phyloP scores from a whole-genome alignment of 2,888 invertebrate species.

The Cosmorhoe ocellata region DNA sequence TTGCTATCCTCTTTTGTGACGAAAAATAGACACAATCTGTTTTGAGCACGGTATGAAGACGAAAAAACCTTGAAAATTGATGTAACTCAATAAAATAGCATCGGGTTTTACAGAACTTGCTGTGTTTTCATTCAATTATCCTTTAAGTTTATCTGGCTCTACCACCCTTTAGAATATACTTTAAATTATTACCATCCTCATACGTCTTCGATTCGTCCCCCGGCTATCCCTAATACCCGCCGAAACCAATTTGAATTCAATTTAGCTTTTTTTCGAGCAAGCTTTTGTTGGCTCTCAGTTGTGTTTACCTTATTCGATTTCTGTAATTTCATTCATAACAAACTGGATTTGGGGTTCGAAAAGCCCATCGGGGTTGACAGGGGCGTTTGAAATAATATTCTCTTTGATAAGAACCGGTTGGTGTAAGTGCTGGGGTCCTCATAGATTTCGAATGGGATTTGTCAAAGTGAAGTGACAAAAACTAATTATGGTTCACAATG shows the following conservation, averaged over 20 bases:
- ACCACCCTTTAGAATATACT: constrained; percentile 71
- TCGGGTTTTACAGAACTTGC: constrained; percentile 1
- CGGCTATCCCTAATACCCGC: constrained; percentile 79
- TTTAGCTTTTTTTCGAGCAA: constrained; percentile 80
- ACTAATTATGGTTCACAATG: constrained; percentile 79
- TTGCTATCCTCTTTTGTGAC: background rate
- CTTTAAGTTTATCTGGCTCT: constrained; percentile 58
- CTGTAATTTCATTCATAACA: constrained; percentile 83
- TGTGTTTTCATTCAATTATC: constrained; percentile 64
- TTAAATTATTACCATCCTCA: constrained; percentile 71
- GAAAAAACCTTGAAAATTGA: constrained; percentile 1
- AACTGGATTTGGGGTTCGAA: constrained; percentile 81
- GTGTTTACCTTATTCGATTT: constrained; percentile 83
- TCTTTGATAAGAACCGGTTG: constrained; percentile 80
- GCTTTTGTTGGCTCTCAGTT: constrained; percentile 82
- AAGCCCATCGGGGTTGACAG: constrained; percentile 79
- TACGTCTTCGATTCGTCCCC: constrained; percentile 71
- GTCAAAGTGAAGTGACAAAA: constrained; percentile 81
- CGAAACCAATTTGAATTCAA: constrained; percentile 83
- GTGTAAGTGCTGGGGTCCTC: constrained; percentile 69
- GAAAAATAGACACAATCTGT: background rate
- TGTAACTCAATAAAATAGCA: constrained; percentile 4
- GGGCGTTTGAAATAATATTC: constrained; percentile 83
- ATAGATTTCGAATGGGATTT: constrained; percentile 71
- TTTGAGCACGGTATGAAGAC: background rate